Conservation (phyloP, 37 sponge, comb jelly and placozoan genomes). For the Beroe forskalii region DNA sequence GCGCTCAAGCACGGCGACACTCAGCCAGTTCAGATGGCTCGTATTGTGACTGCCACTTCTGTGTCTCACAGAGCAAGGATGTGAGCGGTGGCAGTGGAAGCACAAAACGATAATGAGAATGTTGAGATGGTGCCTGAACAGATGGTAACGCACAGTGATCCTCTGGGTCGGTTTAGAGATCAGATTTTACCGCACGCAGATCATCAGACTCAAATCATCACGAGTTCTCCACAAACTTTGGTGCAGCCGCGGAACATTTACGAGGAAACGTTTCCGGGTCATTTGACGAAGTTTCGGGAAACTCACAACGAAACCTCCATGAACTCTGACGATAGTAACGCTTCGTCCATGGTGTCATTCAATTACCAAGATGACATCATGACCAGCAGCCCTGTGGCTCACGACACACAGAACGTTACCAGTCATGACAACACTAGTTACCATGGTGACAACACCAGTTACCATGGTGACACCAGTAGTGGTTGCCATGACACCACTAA, state of each 20-base stretch:
- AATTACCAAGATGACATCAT: constrained; percentile 41
- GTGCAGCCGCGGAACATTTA: no score
- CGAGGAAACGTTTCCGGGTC: constrained; percentile 1
- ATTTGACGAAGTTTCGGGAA: neutral
- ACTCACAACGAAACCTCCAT: constrained; percentile 7
- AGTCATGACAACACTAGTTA: no score
- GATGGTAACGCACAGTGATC: no score
- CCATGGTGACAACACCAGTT: neutral
- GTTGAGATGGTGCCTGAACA: no score
- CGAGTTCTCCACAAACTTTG: no score
- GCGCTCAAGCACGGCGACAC: neutral
- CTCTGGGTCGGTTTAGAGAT: neutral
- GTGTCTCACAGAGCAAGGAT: no score
- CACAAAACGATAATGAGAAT: no score
- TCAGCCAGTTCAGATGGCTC: constrained; percentile 34
- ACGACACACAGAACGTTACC: neutral
- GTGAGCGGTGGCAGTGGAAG: no score
- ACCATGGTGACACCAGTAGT: neutral
- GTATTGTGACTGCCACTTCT: constrained; percentile 38
- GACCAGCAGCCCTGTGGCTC: neutral
- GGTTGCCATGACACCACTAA: neutral
- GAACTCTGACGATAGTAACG: constrained; percentile 30
- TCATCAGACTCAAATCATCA: no score
- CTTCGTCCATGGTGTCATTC: constrained; percentile 32
- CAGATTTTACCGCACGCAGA: no score